These are phyloP conservation scores for Eretmocerus hayati DNA, from an alignment of 2,888 invertebrate genomes.

Conservation along the genomic window DNA sequence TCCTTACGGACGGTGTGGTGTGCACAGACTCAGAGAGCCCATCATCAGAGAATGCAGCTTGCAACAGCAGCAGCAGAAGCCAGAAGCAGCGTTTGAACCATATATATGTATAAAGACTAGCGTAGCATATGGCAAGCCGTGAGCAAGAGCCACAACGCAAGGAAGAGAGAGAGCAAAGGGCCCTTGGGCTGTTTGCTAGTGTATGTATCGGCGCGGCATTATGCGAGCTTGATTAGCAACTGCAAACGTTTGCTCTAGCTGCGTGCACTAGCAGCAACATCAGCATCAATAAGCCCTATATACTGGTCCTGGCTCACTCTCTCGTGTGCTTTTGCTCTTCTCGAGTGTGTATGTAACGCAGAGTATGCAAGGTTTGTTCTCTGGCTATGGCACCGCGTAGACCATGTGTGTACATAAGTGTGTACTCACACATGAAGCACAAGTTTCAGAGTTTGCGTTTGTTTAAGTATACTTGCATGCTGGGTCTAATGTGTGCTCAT, in stretches of 20 bases:
- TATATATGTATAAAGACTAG: too few relatives aligned
- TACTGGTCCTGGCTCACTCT: background rate
- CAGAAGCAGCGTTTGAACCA: too few relatives aligned
- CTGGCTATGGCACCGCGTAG: background rate
- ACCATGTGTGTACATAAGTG: background rate
- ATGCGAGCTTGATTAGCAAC: slow-evolving; percentile 46
- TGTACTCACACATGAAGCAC: background rate
- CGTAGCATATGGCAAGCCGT: slow-evolving; percentile 34
- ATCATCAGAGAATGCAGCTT: too few relatives aligned
- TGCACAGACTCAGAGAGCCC: too few relatives aligned
- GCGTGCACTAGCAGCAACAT: slow-evolving; percentile 21
- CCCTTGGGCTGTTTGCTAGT: slow-evolving; percentile 42
- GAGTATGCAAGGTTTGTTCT: too few relatives aligned
- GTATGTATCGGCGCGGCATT: slow-evolving; percentile 39
- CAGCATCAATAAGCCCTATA: background rate
- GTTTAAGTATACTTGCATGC: too few relatives aligned
- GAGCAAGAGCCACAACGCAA: slow-evolving; percentile 12
- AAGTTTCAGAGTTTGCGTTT: too few relatives aligned
- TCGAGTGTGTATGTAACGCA: too few relatives aligned
- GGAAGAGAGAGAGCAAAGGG: slow-evolving; percentile 24
- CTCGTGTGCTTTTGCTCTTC: too few relatives aligned
- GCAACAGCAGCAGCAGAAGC: too few relatives aligned
- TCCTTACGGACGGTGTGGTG: too few relatives aligned
- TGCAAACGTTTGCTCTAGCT: slow-evolving; percentile 46
- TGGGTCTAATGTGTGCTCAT: too few relatives aligned